Conservation (phyloP, 92 coral and sea anemone species). For the Palythoa grandis region DNA sequence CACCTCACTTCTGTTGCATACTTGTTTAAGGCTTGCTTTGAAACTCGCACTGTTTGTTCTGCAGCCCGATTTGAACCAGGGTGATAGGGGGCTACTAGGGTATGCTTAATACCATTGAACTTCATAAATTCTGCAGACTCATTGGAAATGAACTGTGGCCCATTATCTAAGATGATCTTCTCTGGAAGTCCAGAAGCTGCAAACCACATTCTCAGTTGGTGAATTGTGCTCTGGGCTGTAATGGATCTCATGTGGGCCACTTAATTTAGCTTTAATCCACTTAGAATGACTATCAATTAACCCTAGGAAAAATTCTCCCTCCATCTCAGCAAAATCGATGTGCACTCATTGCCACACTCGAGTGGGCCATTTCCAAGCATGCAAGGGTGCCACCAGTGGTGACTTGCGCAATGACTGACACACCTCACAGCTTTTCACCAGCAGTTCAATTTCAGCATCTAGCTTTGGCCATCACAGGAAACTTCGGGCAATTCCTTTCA, state of each 20-base stretch:
- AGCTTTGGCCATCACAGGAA: conserved; percentile 50
- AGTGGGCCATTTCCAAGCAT: conserved; percentile 71
- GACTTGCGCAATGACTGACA: conserved; percentile 49
- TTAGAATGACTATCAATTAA: too few species aligned
- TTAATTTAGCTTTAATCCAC: too few species aligned
- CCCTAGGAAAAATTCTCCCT: too few species aligned
- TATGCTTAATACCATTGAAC: conserved; percentile 46
- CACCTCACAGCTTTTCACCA: conserved; percentile 48
- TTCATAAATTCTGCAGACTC: conserved; percentile 45
- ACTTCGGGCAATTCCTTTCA: conserved; percentile 38
- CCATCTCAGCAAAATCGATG: too few species aligned
- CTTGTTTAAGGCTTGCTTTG: conserved; percentile 47
- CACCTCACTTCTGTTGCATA: conserved; percentile 49
- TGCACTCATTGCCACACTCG: not conserved
- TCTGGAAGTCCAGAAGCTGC: too few species aligned
- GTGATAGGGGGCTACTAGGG: conserved; percentile 51
- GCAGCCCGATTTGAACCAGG: conserved; percentile 62
- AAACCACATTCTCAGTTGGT: too few species aligned
- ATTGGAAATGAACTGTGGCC: not conserved
- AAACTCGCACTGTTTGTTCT: conserved; percentile 55
- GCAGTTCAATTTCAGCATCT: conserved; percentile 50
- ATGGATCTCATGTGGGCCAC: too few species aligned
- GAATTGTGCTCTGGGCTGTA: too few species aligned
- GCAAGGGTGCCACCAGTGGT: conserved; percentile 43
- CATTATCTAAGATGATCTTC: conserved; percentile 50